Conservation (phyloP, 2,888 invertebrate genomes). For the Uropetala carovei region DNA sequence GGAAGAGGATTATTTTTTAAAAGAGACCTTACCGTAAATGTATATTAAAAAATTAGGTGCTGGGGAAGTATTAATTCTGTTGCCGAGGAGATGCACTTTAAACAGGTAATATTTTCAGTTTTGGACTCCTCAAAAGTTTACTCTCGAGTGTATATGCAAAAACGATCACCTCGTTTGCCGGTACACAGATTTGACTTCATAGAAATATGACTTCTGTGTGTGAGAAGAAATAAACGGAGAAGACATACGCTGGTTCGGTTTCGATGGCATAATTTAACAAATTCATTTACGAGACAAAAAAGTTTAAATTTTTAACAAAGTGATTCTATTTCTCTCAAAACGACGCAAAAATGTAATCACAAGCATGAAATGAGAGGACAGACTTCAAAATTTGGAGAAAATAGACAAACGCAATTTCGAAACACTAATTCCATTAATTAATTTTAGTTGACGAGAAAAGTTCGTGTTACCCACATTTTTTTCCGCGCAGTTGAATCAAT, state of each 20-base stretch:
- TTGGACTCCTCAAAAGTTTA: no score
- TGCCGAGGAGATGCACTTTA: neutral
- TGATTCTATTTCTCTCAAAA: neutral
- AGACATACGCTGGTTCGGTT: no score
- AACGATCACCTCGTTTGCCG: neutral
- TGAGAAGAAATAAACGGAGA: no score
- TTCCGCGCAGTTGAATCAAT: slow-evolving; percentile 41
- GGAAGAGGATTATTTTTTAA: no score
- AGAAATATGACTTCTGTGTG: neutral
- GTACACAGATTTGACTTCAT: neutral
- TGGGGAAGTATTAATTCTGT: neutral
- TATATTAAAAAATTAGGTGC: neutral
- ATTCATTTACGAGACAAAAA: no score
- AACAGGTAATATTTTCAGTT: no score
- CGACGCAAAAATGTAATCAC: neutral
- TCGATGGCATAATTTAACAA: no score
- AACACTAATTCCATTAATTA: no score
- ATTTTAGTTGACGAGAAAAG: no score
- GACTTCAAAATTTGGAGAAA: neutral
- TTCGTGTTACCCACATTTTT: neutral
- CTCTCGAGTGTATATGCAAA: no score
- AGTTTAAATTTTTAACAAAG: neutral
- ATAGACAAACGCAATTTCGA: neutral
- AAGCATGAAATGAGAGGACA: neutral
- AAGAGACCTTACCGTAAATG: neutral